A percentile compares a stretch with the other conserved stretches of the same genome.
Conservation (phyloP, 1,140 invertebrate species). For the Ceratina australensis region DNA sequence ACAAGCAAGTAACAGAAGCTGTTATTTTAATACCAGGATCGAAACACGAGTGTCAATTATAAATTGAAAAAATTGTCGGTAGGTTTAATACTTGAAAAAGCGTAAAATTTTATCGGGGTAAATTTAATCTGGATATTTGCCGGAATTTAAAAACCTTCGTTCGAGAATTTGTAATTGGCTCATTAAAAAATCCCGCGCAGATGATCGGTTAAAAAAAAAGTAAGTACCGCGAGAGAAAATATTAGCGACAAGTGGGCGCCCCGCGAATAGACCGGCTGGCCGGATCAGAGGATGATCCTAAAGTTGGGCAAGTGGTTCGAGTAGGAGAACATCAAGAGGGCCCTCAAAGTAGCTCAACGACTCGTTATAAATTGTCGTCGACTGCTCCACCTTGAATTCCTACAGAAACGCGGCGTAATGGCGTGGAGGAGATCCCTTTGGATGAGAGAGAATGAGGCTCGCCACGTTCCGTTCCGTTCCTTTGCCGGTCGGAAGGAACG, state of each 20-base stretch:
- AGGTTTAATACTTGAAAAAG: no score
- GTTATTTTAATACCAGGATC: no score
- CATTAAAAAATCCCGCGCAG: slow-evolving; percentile 7
- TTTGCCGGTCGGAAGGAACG: slow-evolving; percentile 52
- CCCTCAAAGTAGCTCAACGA: slow-evolving; percentile 61
- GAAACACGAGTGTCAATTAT: no score
- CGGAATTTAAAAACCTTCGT: no score
- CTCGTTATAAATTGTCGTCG: slow-evolving; percentile 64
- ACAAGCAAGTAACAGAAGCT: no score
- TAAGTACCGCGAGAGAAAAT: not conserved
- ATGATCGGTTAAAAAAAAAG: no score
- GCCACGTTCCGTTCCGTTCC: slow-evolving; percentile 57
- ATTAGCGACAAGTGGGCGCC: slow-evolving; percentile 4
- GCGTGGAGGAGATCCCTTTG: slow-evolving; percentile 20
- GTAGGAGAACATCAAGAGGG: slow-evolving; percentile 25
- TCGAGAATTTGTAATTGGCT: slow-evolving; percentile 32
- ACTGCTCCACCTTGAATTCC: slow-evolving; percentile 44
- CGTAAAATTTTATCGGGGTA: no score
- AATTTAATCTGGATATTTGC: no score
- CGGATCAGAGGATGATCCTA: slow-evolving; percentile 31
- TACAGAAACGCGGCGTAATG: slow-evolving; percentile 38
- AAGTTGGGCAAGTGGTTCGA: slow-evolving; percentile 34
- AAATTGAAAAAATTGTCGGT: no score
- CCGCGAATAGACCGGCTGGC: slow-evolving; percentile 5
- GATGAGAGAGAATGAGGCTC: not conserved